Evolutionary conservation across 2,113 vertebrate genomes (phyloP).

Genomic region (Cygnus atratus): DNA sequence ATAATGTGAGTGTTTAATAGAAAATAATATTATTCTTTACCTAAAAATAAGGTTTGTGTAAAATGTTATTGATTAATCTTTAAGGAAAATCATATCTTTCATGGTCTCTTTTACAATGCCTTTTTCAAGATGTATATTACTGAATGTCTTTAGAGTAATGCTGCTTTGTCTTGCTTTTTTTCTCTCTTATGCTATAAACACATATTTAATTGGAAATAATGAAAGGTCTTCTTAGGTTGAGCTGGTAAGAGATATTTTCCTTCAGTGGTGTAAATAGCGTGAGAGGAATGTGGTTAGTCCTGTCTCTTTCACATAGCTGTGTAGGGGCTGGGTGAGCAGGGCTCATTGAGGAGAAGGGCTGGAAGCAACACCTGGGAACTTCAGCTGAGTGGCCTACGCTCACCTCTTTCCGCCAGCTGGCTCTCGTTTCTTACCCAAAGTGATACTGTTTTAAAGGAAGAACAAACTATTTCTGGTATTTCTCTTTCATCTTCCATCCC

Average conservation of each 20-base stretch:
- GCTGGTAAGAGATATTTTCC: background rate
- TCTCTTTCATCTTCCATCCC: background rate
- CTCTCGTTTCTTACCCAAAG: background rate
- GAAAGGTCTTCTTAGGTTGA: background rate
- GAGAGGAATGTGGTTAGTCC: slow-evolving; percentile 44
- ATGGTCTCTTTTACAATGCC: background rate
- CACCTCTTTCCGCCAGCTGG: background rate
- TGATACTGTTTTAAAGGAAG: background rate
- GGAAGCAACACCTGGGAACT: background rate
- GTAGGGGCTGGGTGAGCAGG: background rate
- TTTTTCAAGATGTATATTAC: background rate
- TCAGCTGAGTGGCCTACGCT: background rate
- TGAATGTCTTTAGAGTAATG: background rate
- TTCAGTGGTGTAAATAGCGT: slow-evolving; percentile 17
- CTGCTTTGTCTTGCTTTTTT: background rate
- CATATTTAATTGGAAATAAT: background rate
- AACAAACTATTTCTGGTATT: background rate
- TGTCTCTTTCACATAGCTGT: slow-evolving; percentile 1
- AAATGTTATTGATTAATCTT: background rate
- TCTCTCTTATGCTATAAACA: background rate
- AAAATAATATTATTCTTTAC: background rate
- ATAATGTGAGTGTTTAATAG: background rate
- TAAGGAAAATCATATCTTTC: background rate
- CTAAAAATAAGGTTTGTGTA: background rate
- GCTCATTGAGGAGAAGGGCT: background rate